phyloP scores from a whole-genome alignment of 2,797 vertebrate genomes.

The Sus cebifrons region DNA sequence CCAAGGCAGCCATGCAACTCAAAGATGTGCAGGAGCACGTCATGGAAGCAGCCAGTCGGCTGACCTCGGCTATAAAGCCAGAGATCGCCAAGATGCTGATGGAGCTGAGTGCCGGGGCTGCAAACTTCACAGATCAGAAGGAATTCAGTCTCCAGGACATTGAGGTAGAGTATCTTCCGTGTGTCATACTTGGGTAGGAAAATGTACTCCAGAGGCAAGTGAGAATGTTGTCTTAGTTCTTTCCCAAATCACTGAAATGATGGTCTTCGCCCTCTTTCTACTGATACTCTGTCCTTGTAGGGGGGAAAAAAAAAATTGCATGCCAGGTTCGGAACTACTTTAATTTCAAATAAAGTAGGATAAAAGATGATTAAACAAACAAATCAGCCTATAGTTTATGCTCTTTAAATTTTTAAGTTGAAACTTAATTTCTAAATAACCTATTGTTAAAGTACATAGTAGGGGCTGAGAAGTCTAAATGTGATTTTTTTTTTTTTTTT shows the following conservation, averaged over 20 bases:
- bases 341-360: slow-evolving; percentile 48
- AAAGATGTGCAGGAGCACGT: slow-evolving; percentile 99
- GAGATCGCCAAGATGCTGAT: slow-evolving; percentile 99
- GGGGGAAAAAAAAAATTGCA: not conserved
- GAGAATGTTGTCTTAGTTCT: not conserved
- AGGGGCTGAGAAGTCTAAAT: slow-evolving; percentile 43
- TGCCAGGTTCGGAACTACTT: slow-evolving; percentile 55
- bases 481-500: slow-evolving; percentile 1
- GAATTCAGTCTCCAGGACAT: slow-evolving; percentile 99
- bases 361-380: slow-evolving; percentile 48
- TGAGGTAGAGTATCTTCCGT: slow-evolving; percentile 92
- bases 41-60: slow-evolving; percentile 98
- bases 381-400: not conserved
- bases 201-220: slow-evolving; percentile 27
- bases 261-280: not conserved
- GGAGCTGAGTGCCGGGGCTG: slow-evolving; percentile 98
- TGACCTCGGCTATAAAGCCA: slow-evolving; percentile 99
- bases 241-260: not conserved
- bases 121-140: slow-evolving; percentile 99
- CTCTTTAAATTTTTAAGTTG: slow-evolving; percentile 64
- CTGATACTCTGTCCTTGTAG: not conserved
- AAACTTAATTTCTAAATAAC: slow-evolving; percentile 62
- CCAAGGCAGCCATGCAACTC: slow-evolving; percentile 99
- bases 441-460: slow-evolving; percentile 53
- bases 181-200: slow-evolving; percentile 27